A percentile compares a stretch with the other conserved stretches of the same genome.
phyloP scores from a whole-genome alignment of 2,797 vertebrate species.

The Acanthiza pusilla region DNA sequence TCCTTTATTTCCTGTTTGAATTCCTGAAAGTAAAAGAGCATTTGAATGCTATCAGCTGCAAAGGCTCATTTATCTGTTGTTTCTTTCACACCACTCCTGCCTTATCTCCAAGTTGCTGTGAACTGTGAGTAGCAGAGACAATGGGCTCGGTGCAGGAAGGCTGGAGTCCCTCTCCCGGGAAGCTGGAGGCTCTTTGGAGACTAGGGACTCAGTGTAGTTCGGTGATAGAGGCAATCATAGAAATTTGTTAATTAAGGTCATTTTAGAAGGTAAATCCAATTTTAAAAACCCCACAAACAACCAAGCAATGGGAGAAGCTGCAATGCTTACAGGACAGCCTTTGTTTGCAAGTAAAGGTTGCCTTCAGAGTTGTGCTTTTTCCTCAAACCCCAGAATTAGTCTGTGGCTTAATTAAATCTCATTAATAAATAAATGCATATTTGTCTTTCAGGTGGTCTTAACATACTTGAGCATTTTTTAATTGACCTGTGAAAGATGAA shows the following conservation, averaged over 20 bases:
- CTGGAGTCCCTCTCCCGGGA: background rate
- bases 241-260: conserved; percentile 6
- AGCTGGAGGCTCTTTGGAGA: background rate
- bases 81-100: background rate
- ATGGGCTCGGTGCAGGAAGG: background rate
- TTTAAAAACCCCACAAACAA: background rate
- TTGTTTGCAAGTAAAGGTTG: background rate
- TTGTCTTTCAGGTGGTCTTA: background rate
- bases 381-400: background rate
- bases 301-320: background rate
- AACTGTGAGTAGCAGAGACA: background rate
- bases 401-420: background rate
- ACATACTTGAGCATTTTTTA: background rate
- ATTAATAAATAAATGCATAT: background rate
- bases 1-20: background rate
- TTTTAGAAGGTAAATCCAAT: background rate
- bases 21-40: background rate
- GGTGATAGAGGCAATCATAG: background rate
- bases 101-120: background rate
- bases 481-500: background rate
- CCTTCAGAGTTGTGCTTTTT: background rate
- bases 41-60: background rate
- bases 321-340: background rate
- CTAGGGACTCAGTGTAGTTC: background rate
- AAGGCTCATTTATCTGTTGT: background rate